Evolutionary conservation across 1,140 invertebrate species (phyloP).

Genomic region (Dreissena polymorpha): DNA sequence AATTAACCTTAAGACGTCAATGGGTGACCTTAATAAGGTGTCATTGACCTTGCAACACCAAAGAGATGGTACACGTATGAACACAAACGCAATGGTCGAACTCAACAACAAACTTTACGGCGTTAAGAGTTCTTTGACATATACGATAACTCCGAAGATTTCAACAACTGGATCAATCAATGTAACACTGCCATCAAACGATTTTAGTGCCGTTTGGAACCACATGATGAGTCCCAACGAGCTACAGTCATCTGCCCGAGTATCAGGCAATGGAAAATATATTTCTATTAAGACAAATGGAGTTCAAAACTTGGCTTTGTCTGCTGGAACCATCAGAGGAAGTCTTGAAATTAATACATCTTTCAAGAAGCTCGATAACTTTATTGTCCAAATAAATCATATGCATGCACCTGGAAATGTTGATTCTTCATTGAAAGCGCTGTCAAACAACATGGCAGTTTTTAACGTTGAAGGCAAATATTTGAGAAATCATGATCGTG

Average conservation of each 20-base stretch:
- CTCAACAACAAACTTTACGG: conserved; percentile 48
- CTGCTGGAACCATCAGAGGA: conserved; percentile 19
- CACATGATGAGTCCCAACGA: conserved; percentile 36
- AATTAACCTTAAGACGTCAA: conserved; percentile 60
- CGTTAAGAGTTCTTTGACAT: conserved; percentile 55
- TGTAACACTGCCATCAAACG: conserved; percentile 21
- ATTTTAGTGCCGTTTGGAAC: conserved; percentile 44
- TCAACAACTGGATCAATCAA: conserved; percentile 52
- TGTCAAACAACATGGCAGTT: conserved; percentile 1
- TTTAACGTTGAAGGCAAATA: conserved; percentile 18
- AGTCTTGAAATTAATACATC: conserved; percentile 46
- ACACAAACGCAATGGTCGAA: conserved; percentile 33
- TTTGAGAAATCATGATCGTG: conserved; percentile 18
- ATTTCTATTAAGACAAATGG: conserved; percentile 36
- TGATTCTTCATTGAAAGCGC: conserved; percentile 22
- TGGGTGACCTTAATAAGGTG: conserved; percentile 34
- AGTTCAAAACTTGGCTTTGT: conserved; percentile 37
- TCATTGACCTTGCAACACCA: conserved; percentile 45
- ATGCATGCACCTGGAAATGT: conserved; percentile 37
- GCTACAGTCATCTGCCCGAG: conserved; percentile 14
- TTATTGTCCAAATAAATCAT: conserved; percentile 39
- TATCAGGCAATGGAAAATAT: conserved; percentile 18
- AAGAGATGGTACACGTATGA: conserved; percentile 43
- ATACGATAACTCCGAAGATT: conserved; percentile 28
- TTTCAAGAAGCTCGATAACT: conserved; percentile 5